These are phyloP conservation scores for Isurus oxyrinchus DNA, from an alignment of 2,113 vertebrate species.

Conservation along the genomic window DNA sequence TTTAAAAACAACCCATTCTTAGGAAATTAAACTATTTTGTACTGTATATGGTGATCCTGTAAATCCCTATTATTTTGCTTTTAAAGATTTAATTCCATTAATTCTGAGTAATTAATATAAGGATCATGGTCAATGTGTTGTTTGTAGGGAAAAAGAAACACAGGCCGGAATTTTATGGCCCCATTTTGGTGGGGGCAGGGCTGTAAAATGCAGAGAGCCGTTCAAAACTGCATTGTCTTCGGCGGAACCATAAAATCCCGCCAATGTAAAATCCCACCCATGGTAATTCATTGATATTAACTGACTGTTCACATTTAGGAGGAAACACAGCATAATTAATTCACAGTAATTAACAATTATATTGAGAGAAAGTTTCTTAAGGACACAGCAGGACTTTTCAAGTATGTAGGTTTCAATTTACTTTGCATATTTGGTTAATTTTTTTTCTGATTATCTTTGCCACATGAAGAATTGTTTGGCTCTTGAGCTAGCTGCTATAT, in stretches of 20 bases:
- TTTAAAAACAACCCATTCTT: not conserved
- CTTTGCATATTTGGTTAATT: not conserved
- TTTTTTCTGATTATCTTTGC: not conserved
- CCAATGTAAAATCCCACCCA: no score
- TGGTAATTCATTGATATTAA: not conserved
- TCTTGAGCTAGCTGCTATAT: not conserved
- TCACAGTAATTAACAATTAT: not conserved
- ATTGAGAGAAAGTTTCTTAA: not conserved
- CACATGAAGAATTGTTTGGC: not conserved
- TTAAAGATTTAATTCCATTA: not conserved
- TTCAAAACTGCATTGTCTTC: no score
- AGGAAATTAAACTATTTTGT: not conserved
- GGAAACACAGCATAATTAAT: not conserved
- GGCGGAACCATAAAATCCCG: no score
- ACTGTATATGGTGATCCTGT: not conserved
- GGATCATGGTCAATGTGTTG: not conserved
- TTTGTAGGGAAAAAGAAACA: not conserved
- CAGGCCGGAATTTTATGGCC: no score
- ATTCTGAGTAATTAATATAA: not conserved
- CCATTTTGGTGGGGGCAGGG: no score
- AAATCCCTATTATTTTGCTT: not conserved
- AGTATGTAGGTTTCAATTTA: not conserved
- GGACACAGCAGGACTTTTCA: not conserved
- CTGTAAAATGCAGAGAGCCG: no score
- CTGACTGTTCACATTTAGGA: not conserved